A percentile compares a stretch with the other conserved stretches of the same genome.
phyloP scores from a whole-genome alignment of 2,113 vertebrate genomes.

The Crotalus horridus region DNA sequence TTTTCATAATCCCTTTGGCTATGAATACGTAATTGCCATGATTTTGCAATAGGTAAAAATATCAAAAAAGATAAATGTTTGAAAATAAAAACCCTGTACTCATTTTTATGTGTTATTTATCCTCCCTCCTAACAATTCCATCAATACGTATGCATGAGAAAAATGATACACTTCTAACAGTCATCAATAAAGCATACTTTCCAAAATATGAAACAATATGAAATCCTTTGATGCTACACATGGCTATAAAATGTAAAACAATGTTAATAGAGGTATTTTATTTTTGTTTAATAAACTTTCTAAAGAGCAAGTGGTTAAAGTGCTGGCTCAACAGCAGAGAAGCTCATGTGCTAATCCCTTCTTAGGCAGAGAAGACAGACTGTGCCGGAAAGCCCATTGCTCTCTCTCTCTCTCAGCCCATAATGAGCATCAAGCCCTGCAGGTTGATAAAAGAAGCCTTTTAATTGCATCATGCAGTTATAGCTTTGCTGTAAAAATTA shows the following conservation, averaged over 20 bases:
- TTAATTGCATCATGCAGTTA: no score
- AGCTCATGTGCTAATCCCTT: background rate
- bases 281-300: background rate
- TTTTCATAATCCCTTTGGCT: background rate
- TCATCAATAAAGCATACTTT: background rate
- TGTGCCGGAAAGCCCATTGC: no score
- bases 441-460: no score
- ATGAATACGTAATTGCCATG: background rate
- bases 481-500: no score
- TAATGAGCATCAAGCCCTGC: no score
- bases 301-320: background rate
- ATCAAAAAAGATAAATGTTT: background rate
- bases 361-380: background rate
- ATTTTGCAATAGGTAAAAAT: background rate
- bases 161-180: background rate
- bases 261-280: background rate
- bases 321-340: background rate
- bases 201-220: background rate
- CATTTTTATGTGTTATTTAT: background rate
- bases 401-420: no score
- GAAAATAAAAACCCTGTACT: background rate
- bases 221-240: background rate
- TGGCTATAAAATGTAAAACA: background rate
- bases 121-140: background rate
- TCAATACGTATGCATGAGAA: background rate